Evolutionary conservation across 2,113 vertebrate species (phyloP).

Genomic region (Xyliphius kryptos): DNA sequence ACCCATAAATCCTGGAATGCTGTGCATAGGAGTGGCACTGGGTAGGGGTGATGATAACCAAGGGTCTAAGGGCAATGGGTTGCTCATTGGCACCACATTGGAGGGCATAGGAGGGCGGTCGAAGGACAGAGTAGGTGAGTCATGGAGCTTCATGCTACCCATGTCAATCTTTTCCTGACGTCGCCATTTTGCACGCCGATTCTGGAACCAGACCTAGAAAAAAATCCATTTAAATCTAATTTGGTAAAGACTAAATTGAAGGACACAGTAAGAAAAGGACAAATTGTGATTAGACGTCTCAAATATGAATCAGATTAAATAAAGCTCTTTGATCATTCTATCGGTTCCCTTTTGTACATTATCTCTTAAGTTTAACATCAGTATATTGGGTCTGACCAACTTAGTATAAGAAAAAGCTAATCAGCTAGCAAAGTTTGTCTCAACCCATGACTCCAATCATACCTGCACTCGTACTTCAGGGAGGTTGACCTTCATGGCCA

Average conservation of each 20-base stretch:
- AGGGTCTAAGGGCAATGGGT: slow-evolving; percentile 77
- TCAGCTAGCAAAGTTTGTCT: background rate
- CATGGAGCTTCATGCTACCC: slow-evolving; percentile 76
- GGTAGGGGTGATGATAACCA: slow-evolving; percentile 84
- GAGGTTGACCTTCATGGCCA: slow-evolving; percentile 87
- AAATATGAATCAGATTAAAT: too few species aligned
- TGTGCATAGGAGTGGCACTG: slow-evolving; percentile 71
- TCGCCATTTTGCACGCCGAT: slow-evolving; percentile 85
- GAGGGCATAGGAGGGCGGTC: slow-evolving; percentile 70
- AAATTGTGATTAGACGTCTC: too few species aligned
- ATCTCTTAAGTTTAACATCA: too few species aligned
- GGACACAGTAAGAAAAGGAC: too few species aligned
- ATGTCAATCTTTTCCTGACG: slow-evolving; percentile 88
- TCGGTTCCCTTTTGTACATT: too few species aligned
- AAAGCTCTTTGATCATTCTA: too few species aligned
- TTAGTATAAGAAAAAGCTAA: too few species aligned
- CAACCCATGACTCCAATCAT: slow-evolving; percentile 4
- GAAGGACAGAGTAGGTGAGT: slow-evolving; percentile 79
- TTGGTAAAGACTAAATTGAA: background rate
- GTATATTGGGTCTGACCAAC: too few species aligned
- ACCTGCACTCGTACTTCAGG: slow-evolving; percentile 89
- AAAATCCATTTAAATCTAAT: too few species aligned
- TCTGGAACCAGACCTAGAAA: slow-evolving; percentile 90
- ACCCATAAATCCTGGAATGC: slow-evolving; percentile 78
- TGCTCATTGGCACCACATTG: slow-evolving; percentile 65